Evolutionary conservation across 2,113 vertebrate species (phyloP).

Genomic region (Ariopsis seemanni): DNA sequence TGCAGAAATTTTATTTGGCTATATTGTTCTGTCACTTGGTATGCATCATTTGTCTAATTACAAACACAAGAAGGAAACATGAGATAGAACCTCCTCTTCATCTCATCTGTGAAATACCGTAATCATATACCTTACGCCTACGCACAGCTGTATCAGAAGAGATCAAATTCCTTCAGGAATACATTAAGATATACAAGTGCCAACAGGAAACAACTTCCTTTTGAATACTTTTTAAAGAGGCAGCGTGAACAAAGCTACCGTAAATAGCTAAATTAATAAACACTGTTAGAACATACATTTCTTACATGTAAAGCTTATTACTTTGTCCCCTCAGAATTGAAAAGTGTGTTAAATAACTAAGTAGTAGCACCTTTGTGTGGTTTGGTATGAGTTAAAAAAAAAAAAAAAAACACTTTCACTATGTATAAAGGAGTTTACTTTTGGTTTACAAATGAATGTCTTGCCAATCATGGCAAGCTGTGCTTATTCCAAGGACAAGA

Average conservation of each 20-base stretch:
- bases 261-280: background rate
- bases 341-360: background rate
- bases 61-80: background rate
- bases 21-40: background rate
- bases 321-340: background rate
- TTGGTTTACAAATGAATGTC: slow-evolving; percentile 41
- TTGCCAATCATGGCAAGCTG: slow-evolving; percentile 13
- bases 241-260: background rate
- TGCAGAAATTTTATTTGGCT: background rate
- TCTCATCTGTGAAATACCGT: background rate
- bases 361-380: background rate
- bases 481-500: slow-evolving; percentile 13
- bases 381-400: background rate
- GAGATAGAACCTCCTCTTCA: background rate
- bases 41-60: background rate
- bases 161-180: slow-evolving; percentile 17
- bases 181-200: background rate
- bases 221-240: background rate
- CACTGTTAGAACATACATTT: background rate
- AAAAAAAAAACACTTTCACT: background rate
- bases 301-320: background rate
- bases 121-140: background rate
- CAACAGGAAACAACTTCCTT: background rate
- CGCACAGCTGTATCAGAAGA: background rate
- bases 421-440: background rate